Base-by-base conservation (phyloP, 2,113 vertebrate species). In the Alligator mississippiensis region DNA sequence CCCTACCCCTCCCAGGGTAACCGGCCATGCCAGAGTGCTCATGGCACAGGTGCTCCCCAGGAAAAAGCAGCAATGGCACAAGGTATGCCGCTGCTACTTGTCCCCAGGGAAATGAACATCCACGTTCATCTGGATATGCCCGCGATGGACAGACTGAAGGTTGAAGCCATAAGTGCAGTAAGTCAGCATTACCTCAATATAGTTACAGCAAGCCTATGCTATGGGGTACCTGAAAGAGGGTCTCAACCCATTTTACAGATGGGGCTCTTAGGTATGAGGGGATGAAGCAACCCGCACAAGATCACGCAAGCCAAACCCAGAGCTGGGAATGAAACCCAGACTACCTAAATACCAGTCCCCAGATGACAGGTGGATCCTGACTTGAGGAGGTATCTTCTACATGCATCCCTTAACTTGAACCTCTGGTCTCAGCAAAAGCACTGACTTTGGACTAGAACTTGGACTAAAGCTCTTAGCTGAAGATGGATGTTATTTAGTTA, bases 401-500 rank as follows among this genome's bases (percentile, higher is more conserved):
- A 78, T 83, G 2, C 3, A 4, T 92, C 10, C 17, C 8, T 90
- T 17, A 61, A 1, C 90, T 93, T 85, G 47, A 76, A 59, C 60
- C 15, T n/a, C 18, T 78, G 85, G 75, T 84, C 63, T 91, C 58
- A 54, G 58, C n/a, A 18, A 55, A 27, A 94, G 82, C 24, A 77
- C 38, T 38, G 24, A 72, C 90, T 95, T 80, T 85, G 7, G 10
- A n/a, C 11, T 88, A 84, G 89, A 93, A 87, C 80, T 89, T 92
- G 1, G 27, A 80, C 30, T 6, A 5, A 86, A 59, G 1, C 21
- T 89, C 82, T 94, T 85, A 95, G 85, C 79, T 57, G 92, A n/a
- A 85, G 91, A 90, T 64, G 34, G 91, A 84, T 85, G 88, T 94
- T 84, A 34, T 63, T 94, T 92, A 93, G 61, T 87, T 81, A 80